Base-by-base conservation (phyloP, 2,113 vertebrate genomes). In the Machaerirhynchus nigripectus region DNA sequence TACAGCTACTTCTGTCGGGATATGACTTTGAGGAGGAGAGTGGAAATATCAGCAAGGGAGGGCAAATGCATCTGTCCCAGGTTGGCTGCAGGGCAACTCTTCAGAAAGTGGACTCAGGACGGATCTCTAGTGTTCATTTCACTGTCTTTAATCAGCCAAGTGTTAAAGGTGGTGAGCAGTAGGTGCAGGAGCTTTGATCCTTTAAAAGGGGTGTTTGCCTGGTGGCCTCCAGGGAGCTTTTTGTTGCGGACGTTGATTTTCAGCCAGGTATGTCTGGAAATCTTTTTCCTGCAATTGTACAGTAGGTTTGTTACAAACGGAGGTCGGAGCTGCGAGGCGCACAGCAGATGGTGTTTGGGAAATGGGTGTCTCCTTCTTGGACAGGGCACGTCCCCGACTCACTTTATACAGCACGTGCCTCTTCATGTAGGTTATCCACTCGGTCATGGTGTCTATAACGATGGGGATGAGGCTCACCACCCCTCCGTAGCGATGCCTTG, bases 391-490 rank as follows among this genome's bases (percentile, higher is more conserved):
- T 76, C 85, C 39, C 71, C 49, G 91, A 97, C 98, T 98, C 97
- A 96, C 96, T 0, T 55, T 55, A 9, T 67, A 53, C 31, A 93
- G 64, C 28, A 7, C 11, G 16, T 78, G 80, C 94, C 97, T 98
- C 93, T 98, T 98, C 0, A 30, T 87, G 88, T 97, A 93, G 53
- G 91, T 74, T 2, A 98, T 30, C 96, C 98, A 98, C 31, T 98
- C 95, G 70, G 59, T 97, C 80, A 98, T 77, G 24, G 79, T 67
- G 84, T 98, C 98, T 5, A 98, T 71, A 4, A 97, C 56, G 31
- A 98, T 16, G 35, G 98, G 98, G 59, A 98, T 94, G 79, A 98
- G 93, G 95, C 98, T 99, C 85, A 98, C 98, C 77, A 98, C 96
- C 0, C 98, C 98, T 11, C 98, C 98, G 0, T 98, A 99, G 82